These are phyloP conservation scores for Siderastrea siderea DNA, from an alignment of 92 coral and sea anemone species.

Conservation along the genomic window DNA sequence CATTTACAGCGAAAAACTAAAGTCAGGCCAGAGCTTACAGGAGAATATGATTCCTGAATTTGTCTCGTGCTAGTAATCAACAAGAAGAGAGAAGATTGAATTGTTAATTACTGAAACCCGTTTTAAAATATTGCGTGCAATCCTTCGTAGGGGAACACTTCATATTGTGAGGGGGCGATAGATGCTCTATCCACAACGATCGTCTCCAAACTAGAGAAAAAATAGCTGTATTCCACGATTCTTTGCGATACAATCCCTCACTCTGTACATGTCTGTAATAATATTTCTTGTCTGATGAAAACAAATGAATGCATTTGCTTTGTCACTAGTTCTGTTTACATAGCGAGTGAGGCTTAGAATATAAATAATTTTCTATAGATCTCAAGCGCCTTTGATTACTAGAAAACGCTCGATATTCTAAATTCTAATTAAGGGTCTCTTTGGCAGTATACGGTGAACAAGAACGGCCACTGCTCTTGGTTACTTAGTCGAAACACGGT, in stretches of 20 bases:
- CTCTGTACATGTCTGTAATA: neutral
- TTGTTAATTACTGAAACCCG: neutral
- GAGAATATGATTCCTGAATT: neutral
- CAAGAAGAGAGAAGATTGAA: neutral
- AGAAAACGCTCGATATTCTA: neutral
- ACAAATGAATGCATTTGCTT: neutral
- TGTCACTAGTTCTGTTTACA: neutral
- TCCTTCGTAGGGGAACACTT: neutral
- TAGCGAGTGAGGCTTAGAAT: neutral
- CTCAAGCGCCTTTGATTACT: neutral
- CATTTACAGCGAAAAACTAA: neutral
- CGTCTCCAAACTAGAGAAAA: too few species aligned
- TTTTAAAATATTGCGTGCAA: neutral
- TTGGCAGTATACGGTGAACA: too few species aligned
- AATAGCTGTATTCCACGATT: too few species aligned
- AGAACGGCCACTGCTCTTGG: too few species aligned
- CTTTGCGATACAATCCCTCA: too few species aligned
- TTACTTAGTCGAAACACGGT: too few species aligned
- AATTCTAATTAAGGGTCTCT: too few species aligned
- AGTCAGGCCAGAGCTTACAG: neutral
- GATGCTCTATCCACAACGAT: too few species aligned
- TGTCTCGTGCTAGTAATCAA: neutral
- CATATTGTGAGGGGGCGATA: too few species aligned
- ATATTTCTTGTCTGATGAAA: neutral
- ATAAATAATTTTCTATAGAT: neutral